Evolutionary conservation across 2,888 invertebrate genomes (phyloP), one percentile per base, ranked within the genome.

Genomic region (Argynnis bischoffii): DNA sequence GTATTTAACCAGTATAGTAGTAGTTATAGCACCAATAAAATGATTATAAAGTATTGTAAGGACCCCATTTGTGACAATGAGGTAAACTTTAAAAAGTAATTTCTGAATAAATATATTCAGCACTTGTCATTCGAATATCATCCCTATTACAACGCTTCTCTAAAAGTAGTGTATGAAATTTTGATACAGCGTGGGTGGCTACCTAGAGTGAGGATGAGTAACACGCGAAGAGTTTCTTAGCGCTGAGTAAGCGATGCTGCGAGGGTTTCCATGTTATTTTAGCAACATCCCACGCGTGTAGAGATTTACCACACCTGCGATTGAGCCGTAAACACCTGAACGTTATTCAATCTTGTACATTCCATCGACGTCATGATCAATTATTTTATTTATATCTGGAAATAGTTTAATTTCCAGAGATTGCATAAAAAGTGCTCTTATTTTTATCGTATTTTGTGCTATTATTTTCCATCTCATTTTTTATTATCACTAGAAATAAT

Each of bases 151-250:
- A 55, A 55, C 41, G 21, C 31, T 35, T 60, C 72, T 85, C 85
- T 87, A 87, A 86, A 89, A 84, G 83, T 84, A 83, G 82, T 82
- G 82, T 85, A 83, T 85, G 87, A 88, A 90, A 89, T 86, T 86
- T 88, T 88, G 83, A 89, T 93, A 89, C 87, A 82, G 88, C 89
- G 92, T 92, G 84, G 91, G 91, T 75, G 84, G 78, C 86, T 82
- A 76, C 87, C 86, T 84, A 88, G 88, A 75, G 90, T 80, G 78
- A 86, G 81, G 77, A 81, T 91, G 89, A 89, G 88, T 91, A 90
- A 90, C 88, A 61, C 78, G 69, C 77, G 74, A 74, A 77, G 80
- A 81, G 81, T 85, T 81, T 81, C 81, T 66, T 67, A 70, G 66
- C 81, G 84, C 84, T 87, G 91, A 91, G 86, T 89, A 90, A 90